These are phyloP conservation scores for Argyrosomus regius DNA, from an alignment of 2,797 vertebrate species.

Conservation along the genomic window DNA sequence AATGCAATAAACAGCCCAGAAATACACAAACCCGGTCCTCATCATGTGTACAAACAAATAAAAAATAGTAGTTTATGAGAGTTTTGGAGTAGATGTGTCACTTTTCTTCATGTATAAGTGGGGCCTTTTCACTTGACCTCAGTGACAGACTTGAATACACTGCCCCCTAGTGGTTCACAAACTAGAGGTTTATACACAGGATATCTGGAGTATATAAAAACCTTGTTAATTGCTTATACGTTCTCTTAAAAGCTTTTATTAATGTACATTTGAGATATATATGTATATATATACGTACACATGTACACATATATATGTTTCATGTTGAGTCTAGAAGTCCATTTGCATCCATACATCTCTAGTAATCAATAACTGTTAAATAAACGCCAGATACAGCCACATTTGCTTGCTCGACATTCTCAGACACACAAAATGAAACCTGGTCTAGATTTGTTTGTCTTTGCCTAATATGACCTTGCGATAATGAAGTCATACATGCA, in stretches of 20 bases:
- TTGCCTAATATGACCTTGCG: conserved; percentile 8
- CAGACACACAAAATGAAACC: conserved; percentile 5
- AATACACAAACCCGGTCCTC: background rate
- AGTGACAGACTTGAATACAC: conserved; percentile 56
- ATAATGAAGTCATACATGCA: background rate
- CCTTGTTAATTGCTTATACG: background rate
- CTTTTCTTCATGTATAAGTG: conserved; percentile 13
- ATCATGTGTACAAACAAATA: background rate
- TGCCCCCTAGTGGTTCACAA: conserved; percentile 75
- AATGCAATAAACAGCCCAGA: background rate
- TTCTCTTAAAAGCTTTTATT: background rate
- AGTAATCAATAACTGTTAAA: conserved; percentile 44
- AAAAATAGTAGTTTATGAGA: background rate
- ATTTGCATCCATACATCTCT: conserved; percentile 10
- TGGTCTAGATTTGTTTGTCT: conserved; percentile 32
- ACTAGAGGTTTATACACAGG: background rate
- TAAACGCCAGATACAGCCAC: conserved; percentile 24
- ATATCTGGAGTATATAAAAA: background rate
- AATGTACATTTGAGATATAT: background rate
- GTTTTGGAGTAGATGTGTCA: background rate
- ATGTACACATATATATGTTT: background rate
- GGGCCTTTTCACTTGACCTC: conserved; percentile 45
- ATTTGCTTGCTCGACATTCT: conserved; percentile 14
- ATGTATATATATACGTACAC: background rate
- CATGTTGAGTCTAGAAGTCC: background rate